phyloP scores from a whole-genome alignment of 2,888 invertebrate genomes.

The Listrodromus nycthemerus region DNA sequence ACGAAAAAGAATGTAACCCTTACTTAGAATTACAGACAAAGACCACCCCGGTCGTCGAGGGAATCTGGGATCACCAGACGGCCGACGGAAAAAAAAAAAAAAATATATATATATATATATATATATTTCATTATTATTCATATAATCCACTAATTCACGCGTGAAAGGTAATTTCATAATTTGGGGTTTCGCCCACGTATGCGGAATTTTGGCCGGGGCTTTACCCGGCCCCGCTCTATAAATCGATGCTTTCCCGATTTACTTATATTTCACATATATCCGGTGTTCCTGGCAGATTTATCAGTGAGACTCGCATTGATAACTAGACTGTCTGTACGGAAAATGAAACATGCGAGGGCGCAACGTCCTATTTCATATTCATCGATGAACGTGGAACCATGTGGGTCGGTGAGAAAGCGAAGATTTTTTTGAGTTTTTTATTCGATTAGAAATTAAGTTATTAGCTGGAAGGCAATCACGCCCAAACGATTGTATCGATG shows the following conservation, averaged over 20 bases:
- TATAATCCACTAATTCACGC: slow-evolving; percentile 17
- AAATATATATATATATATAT: too few species aligned
- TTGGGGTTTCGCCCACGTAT: not conserved
- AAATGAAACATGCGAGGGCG: not conserved
- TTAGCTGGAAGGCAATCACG: slow-evolving; percentile 58
- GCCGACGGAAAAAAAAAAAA: not conserved
- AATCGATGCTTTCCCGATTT: slow-evolving; percentile 18
- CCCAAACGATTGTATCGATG: slow-evolving; percentile 53
- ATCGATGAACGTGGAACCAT: not conserved
- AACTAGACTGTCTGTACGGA: not conserved
- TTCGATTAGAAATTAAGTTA: slow-evolving; percentile 65
- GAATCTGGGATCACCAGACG: not conserved
- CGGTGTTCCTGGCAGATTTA: not conserved
- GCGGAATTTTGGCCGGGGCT: not conserved
- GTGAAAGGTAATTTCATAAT: slow-evolving; percentile 9
- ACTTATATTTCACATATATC: slow-evolving; percentile 3
- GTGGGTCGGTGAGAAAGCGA: not conserved
- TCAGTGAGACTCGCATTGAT: not conserved
- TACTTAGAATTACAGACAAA: slow-evolving; percentile 34
- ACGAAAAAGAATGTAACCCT: slow-evolving; percentile 43
- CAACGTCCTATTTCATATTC: not conserved
- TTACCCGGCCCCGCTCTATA: not conserved
- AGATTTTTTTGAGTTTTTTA: slow-evolving; percentile 6
- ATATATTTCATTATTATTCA: slow-evolving; percentile 18
- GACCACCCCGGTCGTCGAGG: slow-evolving; percentile 45